Base-by-base conservation (phyloP, 2,113 vertebrate genomes). In the Jaculus jaculus region DNA sequence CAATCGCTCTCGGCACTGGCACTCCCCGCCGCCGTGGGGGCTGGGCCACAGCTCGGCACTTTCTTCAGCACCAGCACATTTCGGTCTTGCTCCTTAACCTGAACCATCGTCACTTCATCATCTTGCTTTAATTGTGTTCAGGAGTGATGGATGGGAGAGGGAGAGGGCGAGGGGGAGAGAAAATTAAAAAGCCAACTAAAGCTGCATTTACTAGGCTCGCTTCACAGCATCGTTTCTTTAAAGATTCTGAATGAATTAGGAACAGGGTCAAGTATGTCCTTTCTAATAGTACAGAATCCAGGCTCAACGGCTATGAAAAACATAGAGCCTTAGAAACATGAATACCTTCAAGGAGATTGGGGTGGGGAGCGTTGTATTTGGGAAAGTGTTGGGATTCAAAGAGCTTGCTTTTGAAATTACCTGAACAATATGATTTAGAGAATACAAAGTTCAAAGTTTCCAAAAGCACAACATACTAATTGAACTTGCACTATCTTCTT, bases 1-100 rank as follows among this genome's bases (percentile, higher is more conserved):
- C 97, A 94, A 68, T 97, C 97, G 47, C 79, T 93, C 96, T 97
- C 97, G 13, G 96, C 92, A 95, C 98, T 97, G 13, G 96, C 92
- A 95, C 98, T 97, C 97, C 97, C 97, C 54, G 98, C 96, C 15
- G 15, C 54, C 28, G 97, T 92, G 97, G 99, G 99, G 96, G 99
- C 98, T 95, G 98, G 98, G 97, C 98, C 98, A 83, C 98, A 96
- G 98, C 98, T 98, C 98, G 97, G 98, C 98, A 98, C 98, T 97
- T 98, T 99, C 98, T 98, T 99, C 98, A 99, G 98, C 97, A 99
- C 98, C 97, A 99, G 98, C 95, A 99, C 98, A 65, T 98, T 98
- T 97, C 95, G 98, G 98, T 98, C 98, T 93, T 98, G 97, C 98
- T 99, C 99, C 96, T 97, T 98, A 94, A 98, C 96, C 98, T 98